Evolutionary conservation across 2,113 vertebrate genomes (phyloP), one percentile per base, ranked within the genome.

Genomic region (Microcebus murinus): DNA sequence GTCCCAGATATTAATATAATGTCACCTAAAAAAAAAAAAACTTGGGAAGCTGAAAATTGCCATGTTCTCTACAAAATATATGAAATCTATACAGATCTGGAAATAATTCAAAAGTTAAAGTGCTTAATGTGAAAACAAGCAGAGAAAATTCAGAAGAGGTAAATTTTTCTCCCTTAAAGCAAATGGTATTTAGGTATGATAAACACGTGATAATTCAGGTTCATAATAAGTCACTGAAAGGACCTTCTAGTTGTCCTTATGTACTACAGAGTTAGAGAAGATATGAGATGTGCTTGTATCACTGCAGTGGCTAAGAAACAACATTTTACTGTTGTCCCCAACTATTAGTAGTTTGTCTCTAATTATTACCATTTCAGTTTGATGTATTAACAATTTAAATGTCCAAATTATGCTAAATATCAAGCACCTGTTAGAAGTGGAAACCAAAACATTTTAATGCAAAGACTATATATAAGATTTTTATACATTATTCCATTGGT

Each of bases 11-110:
- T 94, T 87, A 77, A n/a, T 42, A 86, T 25, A 90, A 5, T 71
- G 81, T 55, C 8, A 18, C 31, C 31, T 79, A 97, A n/a, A 96
- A 57, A 57, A 36, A 36, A 36, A 55, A 0, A 95, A 61, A 55
- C 59, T 95, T 83, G 76, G 61, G 27, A 97, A 97, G 48, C 77
- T 98, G 94, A 96, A 77, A 95, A 3, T 92, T 81, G 94, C 74
- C 48, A 11, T 91, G 94, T 97, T 96, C 92, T 97, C 93, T 71
- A 81, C 71, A 25, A 2, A 86, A 71, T 77, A 71, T n/a, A 97
- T 6, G 73, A 12, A 79, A 12, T n/a, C 23, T 93, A 17, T 34
- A 52, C 12, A 70, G 42, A 74, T 96, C 34, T 83, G 34, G 73
- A 83, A 89, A 74, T 71, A 25, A 86, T 31, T 20, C 67, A 65